phyloP scores from a whole-genome alignment of 2,113 vertebrate species.

The Nibea albiflora region DNA sequence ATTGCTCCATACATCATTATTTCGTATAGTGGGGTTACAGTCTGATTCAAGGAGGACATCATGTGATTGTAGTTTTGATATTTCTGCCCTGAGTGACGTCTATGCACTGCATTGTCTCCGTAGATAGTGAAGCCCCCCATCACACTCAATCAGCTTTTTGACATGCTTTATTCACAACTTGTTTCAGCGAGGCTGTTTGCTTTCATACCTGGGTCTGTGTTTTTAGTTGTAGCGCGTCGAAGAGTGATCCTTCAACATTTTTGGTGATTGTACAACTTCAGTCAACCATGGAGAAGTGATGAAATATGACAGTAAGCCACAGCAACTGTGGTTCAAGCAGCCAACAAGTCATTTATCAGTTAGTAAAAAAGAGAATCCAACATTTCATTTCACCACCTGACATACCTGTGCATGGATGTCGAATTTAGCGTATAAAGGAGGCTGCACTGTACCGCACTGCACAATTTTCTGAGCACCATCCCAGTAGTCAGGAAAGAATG shows the following conservation, averaged over 20 bases:
- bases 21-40: neutral
- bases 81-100: neutral
- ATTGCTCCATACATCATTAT: neutral
- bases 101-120: neutral
- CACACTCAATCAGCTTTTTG: neutral
- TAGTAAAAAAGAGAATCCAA: neutral
- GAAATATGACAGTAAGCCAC: constrained; percentile 5
- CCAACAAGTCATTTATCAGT: neutral
- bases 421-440: neutral
- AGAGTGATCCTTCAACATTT: neutral
- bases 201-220: neutral
- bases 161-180: neutral
- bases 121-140: neutral
- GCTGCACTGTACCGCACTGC: neutral
- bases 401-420: neutral
- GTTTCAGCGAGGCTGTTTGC: neutral
- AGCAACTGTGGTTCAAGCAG: neutral
- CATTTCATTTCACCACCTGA: neutral
- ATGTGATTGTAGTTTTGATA: neutral
- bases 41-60: neutral
- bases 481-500: neutral
- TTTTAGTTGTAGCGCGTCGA: neutral
- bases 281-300: constrained; percentile 2
- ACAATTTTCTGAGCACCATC: too few species aligned
- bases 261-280: neutral